Conservation (phyloP, 2,797 vertebrate genomes). For the Oreonectes daqikongensis region DNA sequence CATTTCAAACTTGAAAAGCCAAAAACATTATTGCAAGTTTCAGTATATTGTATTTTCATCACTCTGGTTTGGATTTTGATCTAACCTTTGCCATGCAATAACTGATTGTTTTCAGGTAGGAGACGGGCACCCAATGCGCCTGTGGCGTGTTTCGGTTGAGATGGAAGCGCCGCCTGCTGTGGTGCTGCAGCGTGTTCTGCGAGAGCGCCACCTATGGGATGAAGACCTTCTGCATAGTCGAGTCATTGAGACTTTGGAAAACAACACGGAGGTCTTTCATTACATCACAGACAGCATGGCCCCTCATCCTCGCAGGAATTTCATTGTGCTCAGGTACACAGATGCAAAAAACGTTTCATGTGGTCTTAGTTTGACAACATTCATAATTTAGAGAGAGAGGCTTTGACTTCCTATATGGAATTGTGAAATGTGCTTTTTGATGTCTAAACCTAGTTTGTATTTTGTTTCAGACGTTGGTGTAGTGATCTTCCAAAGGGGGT, state of each 20-base stretch:
- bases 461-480: conserved; percentile 76
- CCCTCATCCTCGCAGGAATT: conserved; percentile 82
- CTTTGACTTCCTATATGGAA: too few relatives aligned
- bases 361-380: too few relatives aligned
- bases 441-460: not conserved
- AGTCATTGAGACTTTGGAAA: conserved; percentile 80
- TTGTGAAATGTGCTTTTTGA: conserved; percentile 30
- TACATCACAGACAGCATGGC: conserved; percentile 87
- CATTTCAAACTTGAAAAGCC: not conserved
- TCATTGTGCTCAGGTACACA: conserved; percentile 80
- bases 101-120: conserved; percentile 69
- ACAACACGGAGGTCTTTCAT: conserved; percentile 82
- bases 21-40: too few relatives aligned
- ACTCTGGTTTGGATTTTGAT: not conserved
- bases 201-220: conserved; percentile 86
- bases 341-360: not conserved
- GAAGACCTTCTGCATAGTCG: conserved; percentile 83
- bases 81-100: not conserved
- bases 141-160: conserved; percentile 82
- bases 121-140: conserved; percentile 78
- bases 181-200: conserved; percentile 80
- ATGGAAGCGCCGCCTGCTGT: conserved; percentile 74
- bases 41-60: not conserved
- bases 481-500: conserved; percentile 76
- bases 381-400: too few relatives aligned